Base-by-base conservation (phyloP, 92 coral and sea anemone genomes). In the Porites lobata region DNA sequence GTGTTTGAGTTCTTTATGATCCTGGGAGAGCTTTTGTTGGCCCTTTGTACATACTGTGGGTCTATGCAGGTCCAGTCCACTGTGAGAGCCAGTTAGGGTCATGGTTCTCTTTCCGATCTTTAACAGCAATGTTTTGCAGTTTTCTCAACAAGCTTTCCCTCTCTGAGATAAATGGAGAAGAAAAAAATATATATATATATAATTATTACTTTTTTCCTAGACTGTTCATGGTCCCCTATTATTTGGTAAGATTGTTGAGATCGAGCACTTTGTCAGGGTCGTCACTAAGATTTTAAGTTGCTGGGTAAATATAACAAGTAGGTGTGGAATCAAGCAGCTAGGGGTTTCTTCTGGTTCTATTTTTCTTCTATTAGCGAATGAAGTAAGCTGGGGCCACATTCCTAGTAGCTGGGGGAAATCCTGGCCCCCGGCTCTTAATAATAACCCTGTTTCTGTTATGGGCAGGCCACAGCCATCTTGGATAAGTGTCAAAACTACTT, bases 41-140 rank as follows among this genome's bases (percentile, higher is more conserved):
- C 50, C 50, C 50, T 72, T 72, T 72, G 10, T 11, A 18, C 19
- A 7, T 61, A 12, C 18, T 19, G 50, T 12, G 43, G 63, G 12
- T 57, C 73, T 59, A 83, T 13, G 53, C 72, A 4, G 98, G 98
- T 51, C 98, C 98, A 15, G 86, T 86, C 89, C 92, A 95, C 24
- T 88, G 84, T 6, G 98, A 93, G 3, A 93, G 85, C 90, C 95
- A 86, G 19, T 80, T 86, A 10, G 96, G 98, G 10, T 86, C 78
- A 56, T 63, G 90, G 24, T 94, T 91, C 22, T 90, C 90, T 80
- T 85, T 70, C 72, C 77, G 86, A 83, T 79, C 96, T 65, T 95
- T 90, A 58, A 62, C 76, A 66, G 84, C 88, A 9, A 95, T 91
- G 50, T 75, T 72, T 53, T 89, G 75, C 76, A 95, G 74, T 73